Evolutionary conservation across 2,797 vertebrate genomes (phyloP).

Genomic region (Psittacula derbiana): DNA sequence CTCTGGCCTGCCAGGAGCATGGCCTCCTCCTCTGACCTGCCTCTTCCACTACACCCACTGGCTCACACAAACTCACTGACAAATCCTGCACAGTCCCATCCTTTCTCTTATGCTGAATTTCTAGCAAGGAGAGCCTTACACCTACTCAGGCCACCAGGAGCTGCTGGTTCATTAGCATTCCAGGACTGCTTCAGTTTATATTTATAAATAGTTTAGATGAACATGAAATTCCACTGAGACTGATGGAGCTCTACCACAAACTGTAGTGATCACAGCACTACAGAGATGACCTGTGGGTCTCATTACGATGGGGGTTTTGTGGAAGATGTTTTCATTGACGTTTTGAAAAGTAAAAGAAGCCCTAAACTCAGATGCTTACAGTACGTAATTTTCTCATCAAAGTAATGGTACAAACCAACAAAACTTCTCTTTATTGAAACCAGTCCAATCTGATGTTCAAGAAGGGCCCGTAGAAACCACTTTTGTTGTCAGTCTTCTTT

Average conservation of each 20-base stretch:
- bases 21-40: neutral
- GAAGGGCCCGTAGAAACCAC: neutral
- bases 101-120: neutral
- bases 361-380: neutral
- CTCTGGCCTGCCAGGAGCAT: neutral
- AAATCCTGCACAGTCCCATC: neutral
- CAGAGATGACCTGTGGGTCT: neutral
- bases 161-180: neutral
- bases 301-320: neutral
- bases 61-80: neutral
- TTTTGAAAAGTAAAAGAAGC: neutral
- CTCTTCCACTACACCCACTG: neutral
- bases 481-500: constrained; percentile 10
- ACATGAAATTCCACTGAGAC: accelerated
- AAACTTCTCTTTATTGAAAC: neutral
- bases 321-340: neutral
- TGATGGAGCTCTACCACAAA: neutral
- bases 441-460: constrained; percentile 7
- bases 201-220: neutral
- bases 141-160: neutral
- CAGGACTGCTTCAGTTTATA: neutral
- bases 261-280: neutral
- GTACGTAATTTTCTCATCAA: neutral
- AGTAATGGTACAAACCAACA: neutral
- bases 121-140: neutral